A percentile compares a stretch with the other conserved stretches of the same genome.
These are phyloP conservation scores for Aphis gossypii DNA, from an alignment of 1,140 invertebrate genomes.

Conservation along the genomic window DNA sequence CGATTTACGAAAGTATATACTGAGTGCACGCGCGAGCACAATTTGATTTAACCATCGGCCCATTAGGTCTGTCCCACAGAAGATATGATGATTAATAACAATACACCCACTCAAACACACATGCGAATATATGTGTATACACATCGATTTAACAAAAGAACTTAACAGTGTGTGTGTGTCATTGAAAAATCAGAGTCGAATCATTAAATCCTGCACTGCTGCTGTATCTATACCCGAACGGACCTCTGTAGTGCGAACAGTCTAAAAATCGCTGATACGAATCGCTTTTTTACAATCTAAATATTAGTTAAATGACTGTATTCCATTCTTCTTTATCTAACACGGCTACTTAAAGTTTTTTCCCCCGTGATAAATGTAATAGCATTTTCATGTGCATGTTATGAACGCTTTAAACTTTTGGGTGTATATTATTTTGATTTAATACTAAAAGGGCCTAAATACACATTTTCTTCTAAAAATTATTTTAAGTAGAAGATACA, in stretches of 20 bases:
- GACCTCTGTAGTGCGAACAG: neutral
- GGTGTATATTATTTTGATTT: too few species aligned
- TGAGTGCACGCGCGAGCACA: neutral
- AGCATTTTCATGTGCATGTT: too few species aligned
- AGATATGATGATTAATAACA: neutral
- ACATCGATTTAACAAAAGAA: neutral
- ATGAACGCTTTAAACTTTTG: too few species aligned
- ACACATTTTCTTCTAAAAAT: too few species aligned
- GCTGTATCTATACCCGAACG: neutral
- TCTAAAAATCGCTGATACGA: neutral
- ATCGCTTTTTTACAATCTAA: neutral
- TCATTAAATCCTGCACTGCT: neutral
- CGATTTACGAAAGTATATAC: neutral
- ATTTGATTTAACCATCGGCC: constrained; percentile 29
- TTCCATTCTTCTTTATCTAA: neutral
- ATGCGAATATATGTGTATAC: neutral
- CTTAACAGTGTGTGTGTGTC: neutral
- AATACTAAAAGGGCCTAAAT: too few species aligned
- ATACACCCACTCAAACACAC: neutral
- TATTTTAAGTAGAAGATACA: too few species aligned
- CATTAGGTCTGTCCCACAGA: constrained; percentile 17
- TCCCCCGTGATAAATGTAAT: neutral
- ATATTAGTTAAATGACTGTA: neutral
- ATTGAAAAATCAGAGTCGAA: neutral
- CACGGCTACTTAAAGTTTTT: neutral